Base-by-base conservation (phyloP, 2,797 vertebrate genomes). In the Pantherophis vulpinus region DNA sequence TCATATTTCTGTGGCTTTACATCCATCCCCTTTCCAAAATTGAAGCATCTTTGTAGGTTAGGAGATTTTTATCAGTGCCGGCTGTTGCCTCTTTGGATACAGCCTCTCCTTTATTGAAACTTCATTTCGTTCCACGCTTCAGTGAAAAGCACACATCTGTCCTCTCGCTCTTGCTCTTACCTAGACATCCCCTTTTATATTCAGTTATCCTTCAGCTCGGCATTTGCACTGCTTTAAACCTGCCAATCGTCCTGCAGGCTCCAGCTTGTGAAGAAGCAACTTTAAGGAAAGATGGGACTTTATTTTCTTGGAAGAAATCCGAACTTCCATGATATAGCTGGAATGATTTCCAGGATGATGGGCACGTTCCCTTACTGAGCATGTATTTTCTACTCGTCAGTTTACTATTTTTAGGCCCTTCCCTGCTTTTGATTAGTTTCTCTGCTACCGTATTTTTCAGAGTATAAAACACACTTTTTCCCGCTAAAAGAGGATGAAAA, bases 361-460 rank as follows among this genome's bases (percentile, higher is more conserved):
- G 60, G 51, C 74, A 70, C 0, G 0, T 2, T 89, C 92, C 60
- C 51, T 92, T 66, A 70, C 74, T 89, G 79, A 92, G 92, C 70
- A 7, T 59, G 27, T 55, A 32, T 0, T 29, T n/a, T 93, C 58
- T 54, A 9, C 54, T 86, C 90, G 7, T 14, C 63, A 1, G 83
- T 42, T 32, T 91, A 2, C 13, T 59, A 0, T 54, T 87, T 91
- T 94, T 55, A 95, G 55, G n/a, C 1, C 42, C n/a, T 20, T 93
- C 91, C 47, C 66, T 54, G 29, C 18, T 86, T 92, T 61, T 91
- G 29, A 88, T 60, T 89, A 93, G 51, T 66, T 91, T 95, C 74
- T 61, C 92, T 87, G 37, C 91, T 95, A 93, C 47, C 47, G 6
- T 7, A 47, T 47, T 47, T 47, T 47, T 47, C 5, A 1, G 47